A percentile compares a stretch with the other conserved stretches of the same genome.
phyloP scores from a whole-genome alignment of 2,113 vertebrate genomes.

The Sylvia atricapilla region DNA sequence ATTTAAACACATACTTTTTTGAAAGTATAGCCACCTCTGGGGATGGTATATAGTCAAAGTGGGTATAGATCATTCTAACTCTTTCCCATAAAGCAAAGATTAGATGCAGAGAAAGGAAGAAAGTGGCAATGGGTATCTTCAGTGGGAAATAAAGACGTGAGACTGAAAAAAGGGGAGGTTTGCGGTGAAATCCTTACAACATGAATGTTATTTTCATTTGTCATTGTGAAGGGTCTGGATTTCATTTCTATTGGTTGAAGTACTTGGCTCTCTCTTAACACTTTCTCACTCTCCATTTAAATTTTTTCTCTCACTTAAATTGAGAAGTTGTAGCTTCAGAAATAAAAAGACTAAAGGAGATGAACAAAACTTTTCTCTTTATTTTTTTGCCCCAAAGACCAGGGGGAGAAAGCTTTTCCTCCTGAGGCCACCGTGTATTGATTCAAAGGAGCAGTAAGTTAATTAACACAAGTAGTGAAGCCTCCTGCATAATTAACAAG shows the following conservation, averaged over 20 bases:
- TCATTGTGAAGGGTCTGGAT: neutral
- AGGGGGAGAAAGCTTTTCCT: constrained; percentile 53
- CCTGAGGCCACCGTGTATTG: constrained; percentile 73
- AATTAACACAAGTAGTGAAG: constrained; percentile 81
- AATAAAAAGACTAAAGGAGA: neutral
- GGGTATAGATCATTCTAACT: neutral
- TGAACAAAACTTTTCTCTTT: neutral
- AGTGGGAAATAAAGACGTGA: neutral
- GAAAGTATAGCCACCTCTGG: neutral
- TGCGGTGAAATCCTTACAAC: neutral
- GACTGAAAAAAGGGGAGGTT: neutral
- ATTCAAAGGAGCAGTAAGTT: constrained; percentile 80
- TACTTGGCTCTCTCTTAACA: neutral
- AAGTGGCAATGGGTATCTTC: neutral
- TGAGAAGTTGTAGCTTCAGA: neutral
- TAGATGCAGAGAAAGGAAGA: neutral
- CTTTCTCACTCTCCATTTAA: neutral
- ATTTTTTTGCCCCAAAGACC: neutral
- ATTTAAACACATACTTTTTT: neutral
- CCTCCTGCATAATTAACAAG: constrained; percentile 84
- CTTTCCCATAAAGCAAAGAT: neutral
- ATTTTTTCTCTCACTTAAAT: neutral
- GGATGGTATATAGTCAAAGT: neutral
- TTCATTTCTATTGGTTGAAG: neutral
- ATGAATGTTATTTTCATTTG: neutral